Conservation (phyloP, 2,797 vertebrate genomes). For the Momotus momota region DNA sequence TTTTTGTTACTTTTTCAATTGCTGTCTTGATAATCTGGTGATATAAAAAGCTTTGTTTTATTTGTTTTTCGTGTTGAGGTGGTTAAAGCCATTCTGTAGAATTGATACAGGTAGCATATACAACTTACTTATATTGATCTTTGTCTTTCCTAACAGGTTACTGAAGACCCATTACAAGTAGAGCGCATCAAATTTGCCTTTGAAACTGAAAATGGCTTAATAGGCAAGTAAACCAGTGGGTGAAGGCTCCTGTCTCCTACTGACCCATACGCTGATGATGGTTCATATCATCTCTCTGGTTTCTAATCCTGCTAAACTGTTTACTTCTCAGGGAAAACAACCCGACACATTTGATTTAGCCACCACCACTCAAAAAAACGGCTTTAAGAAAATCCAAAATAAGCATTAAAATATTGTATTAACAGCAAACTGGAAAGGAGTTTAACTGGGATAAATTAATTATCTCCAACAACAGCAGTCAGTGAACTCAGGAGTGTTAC, state of each 20-base stretch:
- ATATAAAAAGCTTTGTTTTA: not conserved
- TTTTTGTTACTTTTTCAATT: not conserved
- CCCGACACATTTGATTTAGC: not conserved
- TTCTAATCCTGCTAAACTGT: not conserved
- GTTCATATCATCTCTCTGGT: not conserved
- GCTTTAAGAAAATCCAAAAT: not conserved
- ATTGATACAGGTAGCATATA: not conserved
- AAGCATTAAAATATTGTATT: not conserved
- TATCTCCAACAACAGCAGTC: not conserved
- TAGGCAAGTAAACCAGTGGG: slow-evolving; percentile 84
- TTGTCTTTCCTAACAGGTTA: slow-evolving; percentile 81
- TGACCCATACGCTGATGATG: not conserved
- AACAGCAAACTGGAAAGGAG: not conserved
- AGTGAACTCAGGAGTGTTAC: not conserved
- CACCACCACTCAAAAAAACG: not conserved
- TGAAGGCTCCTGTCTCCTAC: not conserved
- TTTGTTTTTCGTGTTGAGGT: not conserved
- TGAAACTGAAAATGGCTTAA: slow-evolving; percentile 95
- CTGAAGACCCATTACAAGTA: slow-evolving; percentile 94
- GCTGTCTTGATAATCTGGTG: not conserved
- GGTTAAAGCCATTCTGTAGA: not conserved
- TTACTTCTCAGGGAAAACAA: not conserved
- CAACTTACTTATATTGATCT: not conserved
- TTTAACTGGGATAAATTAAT: not conserved
- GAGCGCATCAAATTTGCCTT: slow-evolving; percentile 96